Conservation (phyloP, 2,888 invertebrate species). For the Choreutis nemorana region DNA sequence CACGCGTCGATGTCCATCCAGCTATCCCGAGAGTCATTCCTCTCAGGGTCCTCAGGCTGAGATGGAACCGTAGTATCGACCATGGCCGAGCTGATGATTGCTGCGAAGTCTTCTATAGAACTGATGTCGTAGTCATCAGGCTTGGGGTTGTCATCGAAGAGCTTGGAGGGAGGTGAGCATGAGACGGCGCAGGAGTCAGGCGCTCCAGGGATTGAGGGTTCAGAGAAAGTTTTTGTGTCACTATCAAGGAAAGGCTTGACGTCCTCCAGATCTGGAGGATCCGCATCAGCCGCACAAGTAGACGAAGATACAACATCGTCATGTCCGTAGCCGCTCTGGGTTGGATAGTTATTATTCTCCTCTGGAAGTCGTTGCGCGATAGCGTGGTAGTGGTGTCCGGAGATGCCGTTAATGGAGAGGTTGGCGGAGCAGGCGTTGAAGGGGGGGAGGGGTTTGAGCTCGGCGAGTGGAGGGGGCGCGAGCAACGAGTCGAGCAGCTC, state of each 20-base stretch:
- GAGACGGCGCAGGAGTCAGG: conserved; percentile 66
- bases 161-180: conserved; percentile 57
- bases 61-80: conserved; percentile 88
- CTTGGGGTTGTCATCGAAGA: conserved; percentile 60
- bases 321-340: conserved; percentile 67
- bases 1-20: conserved; percentile 91
- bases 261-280: conserved; percentile 68
- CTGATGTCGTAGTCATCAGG: conserved; percentile 76
- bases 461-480: conserved; percentile 74
- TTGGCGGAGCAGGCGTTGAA: conserved; percentile 88
- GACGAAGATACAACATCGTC: conserved; percentile 80
- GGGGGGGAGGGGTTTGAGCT: conserved; percentile 83
- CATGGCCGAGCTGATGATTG: conserved; percentile 87
- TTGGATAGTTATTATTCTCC: conserved; percentile 75
- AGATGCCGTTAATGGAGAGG: conserved; percentile 86
- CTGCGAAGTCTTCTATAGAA: conserved; percentile 84
- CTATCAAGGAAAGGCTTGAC: conserved; percentile 69
- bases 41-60: conserved; percentile 75
- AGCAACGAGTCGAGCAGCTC: conserved; percentile 78
- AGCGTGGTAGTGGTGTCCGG: conserved; percentile 87
- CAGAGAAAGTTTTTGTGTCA: conserved; percentile 54
- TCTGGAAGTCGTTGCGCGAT: conserved; percentile 80
- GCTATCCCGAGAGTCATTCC: conserved; percentile 76
- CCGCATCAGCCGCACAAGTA: conserved; percentile 72
- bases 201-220: conserved; percentile 62